Evolutionary conservation across 1,140 invertebrate species (phyloP).

Genomic region (Phenacoccus solenopsis): DNA sequence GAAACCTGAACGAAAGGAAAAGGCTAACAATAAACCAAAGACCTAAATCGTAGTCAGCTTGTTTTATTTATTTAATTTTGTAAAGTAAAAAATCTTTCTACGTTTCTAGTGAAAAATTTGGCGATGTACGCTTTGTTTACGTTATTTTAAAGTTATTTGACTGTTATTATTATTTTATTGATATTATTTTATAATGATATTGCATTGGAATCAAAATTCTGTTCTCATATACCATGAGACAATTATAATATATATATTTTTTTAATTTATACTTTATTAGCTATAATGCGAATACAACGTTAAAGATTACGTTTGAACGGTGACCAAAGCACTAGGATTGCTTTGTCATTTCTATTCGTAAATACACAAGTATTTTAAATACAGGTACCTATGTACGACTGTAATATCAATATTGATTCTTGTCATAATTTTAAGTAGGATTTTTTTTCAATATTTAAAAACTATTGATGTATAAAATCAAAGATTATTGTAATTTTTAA

Average conservation of each 20-base stretch:
- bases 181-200: too few species aligned
- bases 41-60: not conserved
- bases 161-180: not conserved
- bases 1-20: not conserved
- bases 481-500: not conserved
- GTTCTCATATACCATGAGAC: not conserved
- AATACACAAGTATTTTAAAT: not conserved
- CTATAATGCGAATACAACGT: too few species aligned
- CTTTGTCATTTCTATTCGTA: too few species aligned
- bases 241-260: too few species aligned
- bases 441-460: not conserved
- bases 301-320: too few species aligned
- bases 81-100: too few species aligned
- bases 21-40: conserved; percentile 6
- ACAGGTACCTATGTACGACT: not conserved
- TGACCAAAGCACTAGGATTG: too few species aligned
- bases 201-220: not conserved
- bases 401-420: not conserved
- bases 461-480: not conserved
- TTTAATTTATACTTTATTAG: too few species aligned
- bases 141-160: too few species aligned
- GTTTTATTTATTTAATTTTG: not conserved
- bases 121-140: too few species aligned
- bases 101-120: too few species aligned
- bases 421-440: not conserved